These are phyloP conservation scores for Peromyscus aztecus DNA, from an alignment of 2,797 vertebrate species.

Conservation along the genomic window DNA sequence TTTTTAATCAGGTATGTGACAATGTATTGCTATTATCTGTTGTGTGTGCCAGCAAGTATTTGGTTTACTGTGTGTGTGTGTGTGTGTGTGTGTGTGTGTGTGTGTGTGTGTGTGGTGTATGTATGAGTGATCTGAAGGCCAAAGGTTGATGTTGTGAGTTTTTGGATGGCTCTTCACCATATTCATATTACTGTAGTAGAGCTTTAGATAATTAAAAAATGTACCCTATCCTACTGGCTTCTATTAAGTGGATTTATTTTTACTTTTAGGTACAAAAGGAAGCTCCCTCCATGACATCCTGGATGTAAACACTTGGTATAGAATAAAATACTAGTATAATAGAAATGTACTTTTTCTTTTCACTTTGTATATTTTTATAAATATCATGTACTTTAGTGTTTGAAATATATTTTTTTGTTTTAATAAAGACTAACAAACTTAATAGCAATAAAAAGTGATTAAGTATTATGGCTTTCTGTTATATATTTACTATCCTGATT, in stretches of 20 bases:
- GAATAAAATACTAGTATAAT: slow-evolving; percentile 74
- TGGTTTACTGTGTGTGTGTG: neutral
- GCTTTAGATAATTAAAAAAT: slow-evolving; percentile 66
- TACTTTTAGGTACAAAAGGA: slow-evolving; percentile 92
- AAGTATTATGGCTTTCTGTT: slow-evolving; percentile 63
- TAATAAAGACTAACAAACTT: slow-evolving; percentile 85
- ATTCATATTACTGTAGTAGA: slow-evolving; percentile 11
- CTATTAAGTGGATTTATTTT: slow-evolving; percentile 76
- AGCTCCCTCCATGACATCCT: slow-evolving; percentile 87
- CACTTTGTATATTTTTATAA: slow-evolving; percentile 87
- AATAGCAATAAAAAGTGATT: slow-evolving; percentile 78
- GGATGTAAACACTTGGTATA: slow-evolving; percentile 90
- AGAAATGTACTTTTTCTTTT: slow-evolving; percentile 69
- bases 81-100: neutral
- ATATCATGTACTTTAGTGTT: slow-evolving; percentile 84
- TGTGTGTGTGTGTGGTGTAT: neutral
- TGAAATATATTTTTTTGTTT: slow-evolving; percentile 81
- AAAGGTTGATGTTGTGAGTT: no score
- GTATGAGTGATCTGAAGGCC: no score
- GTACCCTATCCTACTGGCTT: slow-evolving; percentile 12
- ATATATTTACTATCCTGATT: slow-evolving; percentile 11
- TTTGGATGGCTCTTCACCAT: no score
- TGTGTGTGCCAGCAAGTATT: neutral
- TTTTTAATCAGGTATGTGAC: neutral
- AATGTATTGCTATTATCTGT: neutral